Evolutionary conservation across 2,113 vertebrate genomes (phyloP), one percentile per base, ranked within the genome.

Genomic region (Amia ocellicauda): DNA sequence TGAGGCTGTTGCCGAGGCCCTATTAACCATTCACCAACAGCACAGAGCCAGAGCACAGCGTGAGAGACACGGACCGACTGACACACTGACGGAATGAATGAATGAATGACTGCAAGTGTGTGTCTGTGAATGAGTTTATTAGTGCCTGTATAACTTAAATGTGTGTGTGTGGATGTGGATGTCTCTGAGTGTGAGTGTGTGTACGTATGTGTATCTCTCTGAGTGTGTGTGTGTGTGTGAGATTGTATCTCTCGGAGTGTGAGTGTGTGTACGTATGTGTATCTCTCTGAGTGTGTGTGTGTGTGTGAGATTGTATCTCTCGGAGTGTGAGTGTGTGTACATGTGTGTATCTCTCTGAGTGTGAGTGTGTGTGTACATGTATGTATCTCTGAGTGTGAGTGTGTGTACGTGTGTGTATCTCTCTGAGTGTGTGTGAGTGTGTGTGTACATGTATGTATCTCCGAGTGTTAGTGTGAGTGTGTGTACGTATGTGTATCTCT

Each of bases 391-490:
- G 68, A 74, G 56, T 60, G 47, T 70, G 56, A 53, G 9, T 53
- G 31, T 51, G 28, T 62, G 64, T 51, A 59, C 67, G 64, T 51
- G 70, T 72, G 11, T 40, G n/a, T 45, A 51, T 29, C 29, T 47
- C 56, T 72, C 23, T 67, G 57, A 26, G 36, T 59, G 57, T 20
- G 11, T 40, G n/a, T n/a, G n/a, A n/a, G n/a, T 45, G 62, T 29
- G 50, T 47, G 58, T 72, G n/a, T n/a, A n/a, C n/a, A n/a, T n/a
- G n/a, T n/a, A n/a, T n/a, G n/a, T n/a, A n/a, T n/a, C 59, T 67
- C 76, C n/a, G 75, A 20, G 59, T 23, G 60, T 64, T 47, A 8
- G 54, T 75, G 78, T 52, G 80, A 72, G n/a, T n/a, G n/a, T 36
- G 51, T 2, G 9, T 26, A 7, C 51, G 57, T 19, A 20, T 23